These are phyloP conservation scores for Yponomeuta plumbellus DNA, from an alignment of 2,888 invertebrate species.

Conservation along the genomic window DNA sequence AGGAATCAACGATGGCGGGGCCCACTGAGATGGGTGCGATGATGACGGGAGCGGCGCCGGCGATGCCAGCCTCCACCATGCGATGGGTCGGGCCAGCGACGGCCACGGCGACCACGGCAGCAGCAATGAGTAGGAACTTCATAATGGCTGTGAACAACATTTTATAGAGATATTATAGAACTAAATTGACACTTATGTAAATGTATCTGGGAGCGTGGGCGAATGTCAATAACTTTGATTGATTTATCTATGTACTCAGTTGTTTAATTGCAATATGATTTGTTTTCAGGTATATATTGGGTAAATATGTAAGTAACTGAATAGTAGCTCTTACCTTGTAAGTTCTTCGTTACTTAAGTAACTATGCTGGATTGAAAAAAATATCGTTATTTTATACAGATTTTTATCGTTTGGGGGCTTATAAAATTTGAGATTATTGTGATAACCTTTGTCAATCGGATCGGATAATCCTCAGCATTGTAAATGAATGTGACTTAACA, in stretches of 20 bases:
- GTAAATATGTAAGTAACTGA: too few relatives aligned
- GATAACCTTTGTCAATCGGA: not conserved
- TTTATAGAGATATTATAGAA: slow-evolving; percentile 17
- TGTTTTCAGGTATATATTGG: too few relatives aligned
- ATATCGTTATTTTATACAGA: not conserved
- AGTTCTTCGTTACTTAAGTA: not conserved
- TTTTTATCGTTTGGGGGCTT: not conserved
- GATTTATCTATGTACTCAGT: not conserved
- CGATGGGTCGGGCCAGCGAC: slow-evolving; percentile 39
- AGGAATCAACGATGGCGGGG: slow-evolving; percentile 14
- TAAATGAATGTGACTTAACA: too few relatives aligned
- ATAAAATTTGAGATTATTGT: not conserved
- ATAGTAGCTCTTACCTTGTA: not conserved
- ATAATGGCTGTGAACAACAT: slow-evolving; percentile 40
- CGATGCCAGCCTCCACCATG: slow-evolving; percentile 30
- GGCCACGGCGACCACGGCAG: slow-evolving; percentile 41
- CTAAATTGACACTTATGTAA: not conserved
- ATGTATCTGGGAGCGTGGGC: not conserved
- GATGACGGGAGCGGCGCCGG: slow-evolving; percentile 18
- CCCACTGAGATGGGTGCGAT: slow-evolving; percentile 10
- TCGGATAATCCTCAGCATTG: not conserved
- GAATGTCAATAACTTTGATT: not conserved
- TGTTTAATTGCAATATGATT: not conserved
- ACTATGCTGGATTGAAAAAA: not conserved
- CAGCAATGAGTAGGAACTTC: slow-evolving; percentile 50